A percentile compares a stretch with the other conserved stretches of the same genome.
Evolutionary conservation across 2,888 invertebrate species (phyloP).

Genomic region (Pammene aurita): DNA sequence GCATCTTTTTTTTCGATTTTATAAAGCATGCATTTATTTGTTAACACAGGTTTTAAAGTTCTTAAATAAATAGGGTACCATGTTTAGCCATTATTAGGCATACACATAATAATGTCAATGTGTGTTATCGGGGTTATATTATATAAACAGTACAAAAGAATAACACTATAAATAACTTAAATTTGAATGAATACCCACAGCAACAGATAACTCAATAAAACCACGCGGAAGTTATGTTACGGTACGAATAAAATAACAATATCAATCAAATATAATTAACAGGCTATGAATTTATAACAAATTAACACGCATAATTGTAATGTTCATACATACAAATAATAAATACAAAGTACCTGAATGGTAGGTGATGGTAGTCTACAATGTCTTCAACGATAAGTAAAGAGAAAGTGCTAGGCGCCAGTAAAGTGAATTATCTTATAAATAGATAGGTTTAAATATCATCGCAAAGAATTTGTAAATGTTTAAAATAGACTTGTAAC

Average conservation of each 20-base stretch:
- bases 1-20: too few relatives aligned
- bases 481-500: too few relatives aligned
- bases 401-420: neutral
- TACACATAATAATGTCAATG: too few relatives aligned
- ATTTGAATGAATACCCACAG: conserved; percentile 12
- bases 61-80: too few relatives aligned
- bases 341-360: conserved; percentile 23
- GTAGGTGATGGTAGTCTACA: neutral
- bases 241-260: conserved; percentile 39
- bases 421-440: neutral
- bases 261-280: conserved; percentile 37
- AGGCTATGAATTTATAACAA: conserved; percentile 30
- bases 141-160: neutral
- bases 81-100: too few relatives aligned
- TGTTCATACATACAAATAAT: conserved; percentile 24
- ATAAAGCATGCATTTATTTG: too few relatives aligned
- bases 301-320: conserved; percentile 22
- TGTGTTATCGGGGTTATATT: too few relatives aligned
- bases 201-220: conserved; percentile 28
- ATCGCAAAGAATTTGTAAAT: too few relatives aligned
- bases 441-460: neutral
- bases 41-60: too few relatives aligned
- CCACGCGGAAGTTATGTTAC: conserved; percentile 34
- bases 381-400: neutral
- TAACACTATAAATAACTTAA: neutral